Base-by-base conservation (phyloP, 2,797 vertebrate species). In the Hippoglossus hippoglossus region DNA sequence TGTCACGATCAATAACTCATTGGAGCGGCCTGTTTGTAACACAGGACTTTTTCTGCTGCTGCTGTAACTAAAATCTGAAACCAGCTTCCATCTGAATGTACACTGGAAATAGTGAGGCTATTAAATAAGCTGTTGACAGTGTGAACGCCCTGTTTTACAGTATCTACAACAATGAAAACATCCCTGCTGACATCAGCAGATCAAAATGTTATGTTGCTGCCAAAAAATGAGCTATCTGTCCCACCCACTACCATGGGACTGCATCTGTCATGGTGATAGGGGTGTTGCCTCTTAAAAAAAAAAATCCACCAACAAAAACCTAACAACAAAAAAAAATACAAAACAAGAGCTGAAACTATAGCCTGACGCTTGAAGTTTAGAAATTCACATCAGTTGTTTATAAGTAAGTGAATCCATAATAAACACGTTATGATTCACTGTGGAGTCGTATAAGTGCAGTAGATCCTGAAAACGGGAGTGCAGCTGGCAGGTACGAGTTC, bases 201-300 rank as follows among this genome's bases (percentile, higher is more conserved):
- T 61, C 52, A 68, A 82, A 83, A 84, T 11, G 60, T 36, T 0
- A 12, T 18, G 80, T 41, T 44, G 56, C 63, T 79, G 85, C 86
- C 85, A 90, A 86, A 86, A 73, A 75, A 49, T 47, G 2, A 70
- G 59, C 67, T 69, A 19, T 56, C 25, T 54, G 54, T 71, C 79
- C 71, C 86, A 75, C 88, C 87, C 87, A 87, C 80, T 70, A 69
- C 73, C 89, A 68, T 51, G 85, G 81, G 85, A 85, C 60, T 75
- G 67, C 53, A 72, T 69, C 46, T 72, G 71, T 79, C 76, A 83
- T 70, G 63, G 69, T 70, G 60, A 87, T 77, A 77, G 44, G 71
- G 85, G 81, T 19, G 75, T 77, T n/a, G 57, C 34, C 77, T 50
- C 52, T 36, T 5, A 60, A 41, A 50, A 36, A 28, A 66, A 49